These are phyloP conservation scores for Lepisosteus osseus DNA, from an alignment of 2,113 vertebrate species.

Conservation along the genomic window DNA sequence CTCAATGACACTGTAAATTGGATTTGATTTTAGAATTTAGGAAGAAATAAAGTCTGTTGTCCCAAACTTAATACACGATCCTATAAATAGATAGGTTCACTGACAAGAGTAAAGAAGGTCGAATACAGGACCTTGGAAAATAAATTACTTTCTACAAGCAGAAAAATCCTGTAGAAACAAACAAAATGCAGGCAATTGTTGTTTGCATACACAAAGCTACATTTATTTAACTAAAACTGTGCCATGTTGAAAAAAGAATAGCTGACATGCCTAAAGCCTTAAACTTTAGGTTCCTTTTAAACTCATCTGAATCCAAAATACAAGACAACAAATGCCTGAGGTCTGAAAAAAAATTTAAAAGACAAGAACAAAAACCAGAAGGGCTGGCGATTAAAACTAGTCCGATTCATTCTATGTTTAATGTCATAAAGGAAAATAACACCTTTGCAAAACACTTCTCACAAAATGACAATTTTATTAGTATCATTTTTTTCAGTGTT, in stretches of 20 bases:
- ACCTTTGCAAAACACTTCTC: not conserved
- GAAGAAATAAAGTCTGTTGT: too few relatives aligned
- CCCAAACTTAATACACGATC: too few relatives aligned
- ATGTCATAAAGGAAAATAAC: not conserved
- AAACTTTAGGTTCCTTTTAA: slow-evolving; percentile 17
- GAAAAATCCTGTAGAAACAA: not conserved
- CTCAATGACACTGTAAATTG: too few relatives aligned
- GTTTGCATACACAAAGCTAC: slow-evolving; percentile 1
- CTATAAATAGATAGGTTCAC: too few relatives aligned
- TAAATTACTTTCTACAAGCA: slow-evolving; percentile 6
- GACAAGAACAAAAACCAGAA: not conserved
- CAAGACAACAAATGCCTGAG: slow-evolving; percentile 11
- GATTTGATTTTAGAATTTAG: too few relatives aligned
- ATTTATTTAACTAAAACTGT: slow-evolving; percentile 19
- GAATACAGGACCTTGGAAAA: not conserved
- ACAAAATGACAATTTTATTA: too few relatives aligned
- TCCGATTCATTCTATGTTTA: not conserved
- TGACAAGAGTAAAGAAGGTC: not conserved
- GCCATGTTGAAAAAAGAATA: slow-evolving; percentile 7
- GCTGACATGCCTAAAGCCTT: slow-evolving; percentile 30
- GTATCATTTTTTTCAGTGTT: too few relatives aligned
- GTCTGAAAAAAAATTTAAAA: not conserved
- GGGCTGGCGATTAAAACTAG: slow-evolving; percentile 2
- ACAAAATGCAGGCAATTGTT: not conserved
- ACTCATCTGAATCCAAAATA: slow-evolving; percentile 16